phyloP scores from a whole-genome alignment of 2,113 vertebrate genomes.

The Origma solitaria region DNA sequence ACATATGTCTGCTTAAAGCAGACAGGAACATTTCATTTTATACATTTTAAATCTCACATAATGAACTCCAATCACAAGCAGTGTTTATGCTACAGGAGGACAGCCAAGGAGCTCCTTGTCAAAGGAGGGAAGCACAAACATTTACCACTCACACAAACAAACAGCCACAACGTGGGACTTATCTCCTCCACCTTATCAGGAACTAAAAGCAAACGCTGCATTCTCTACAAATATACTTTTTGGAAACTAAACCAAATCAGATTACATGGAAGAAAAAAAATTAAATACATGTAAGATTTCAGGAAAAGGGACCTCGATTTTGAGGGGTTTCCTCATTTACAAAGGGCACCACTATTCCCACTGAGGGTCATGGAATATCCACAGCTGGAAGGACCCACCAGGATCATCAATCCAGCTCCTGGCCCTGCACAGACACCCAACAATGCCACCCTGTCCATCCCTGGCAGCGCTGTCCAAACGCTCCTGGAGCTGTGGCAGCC shows the following conservation, averaged over 20 bases:
- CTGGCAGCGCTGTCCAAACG: neutral
- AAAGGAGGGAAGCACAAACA: neutral
- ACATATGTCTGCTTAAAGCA: conserved; percentile 30
- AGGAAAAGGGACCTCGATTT: rapidly evolving
- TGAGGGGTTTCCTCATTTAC: neutral
- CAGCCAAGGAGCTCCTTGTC: neutral
- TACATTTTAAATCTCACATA: neutral
- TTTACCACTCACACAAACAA: neutral
- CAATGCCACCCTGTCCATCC: neutral
- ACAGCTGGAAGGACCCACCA: neutral
- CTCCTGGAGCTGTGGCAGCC: conserved; percentile 1
- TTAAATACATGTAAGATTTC: neutral
- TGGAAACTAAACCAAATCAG: neutral
- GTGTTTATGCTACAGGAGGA: neutral
- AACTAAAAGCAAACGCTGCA: neutral
- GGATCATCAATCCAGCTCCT: rapidly evolving
- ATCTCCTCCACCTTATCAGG: neutral
- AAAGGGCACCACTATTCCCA: neutral
- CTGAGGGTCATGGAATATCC: neutral
- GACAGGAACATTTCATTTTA: conserved; percentile 29
- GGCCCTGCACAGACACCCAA: neutral
- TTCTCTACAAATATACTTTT: neutral
- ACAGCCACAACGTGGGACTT: neutral
- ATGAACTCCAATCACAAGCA: neutral
- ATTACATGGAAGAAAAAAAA: rapidly evolving